Conservation (phyloP, 2,113 vertebrate genomes). For the Carettochelys insculpta region DNA sequence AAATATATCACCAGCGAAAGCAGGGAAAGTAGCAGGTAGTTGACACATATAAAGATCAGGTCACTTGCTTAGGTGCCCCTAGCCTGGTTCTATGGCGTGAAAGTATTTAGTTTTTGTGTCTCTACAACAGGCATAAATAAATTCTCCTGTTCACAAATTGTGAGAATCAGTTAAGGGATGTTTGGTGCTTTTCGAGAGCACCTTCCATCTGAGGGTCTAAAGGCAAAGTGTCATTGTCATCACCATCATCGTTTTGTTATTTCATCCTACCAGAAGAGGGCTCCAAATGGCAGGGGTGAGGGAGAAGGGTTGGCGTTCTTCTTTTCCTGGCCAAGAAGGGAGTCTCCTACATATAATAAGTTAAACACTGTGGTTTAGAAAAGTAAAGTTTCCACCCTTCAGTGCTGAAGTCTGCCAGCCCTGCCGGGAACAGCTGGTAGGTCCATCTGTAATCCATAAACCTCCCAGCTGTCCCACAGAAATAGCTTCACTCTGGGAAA, state of each 20-base stretch:
- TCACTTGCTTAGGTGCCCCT: not conserved
- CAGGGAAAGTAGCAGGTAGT: not conserved
- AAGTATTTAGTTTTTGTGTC: not conserved
- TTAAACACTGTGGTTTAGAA: slow-evolving; percentile 33
- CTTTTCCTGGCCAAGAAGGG: not conserved
- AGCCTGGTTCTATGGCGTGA: not conserved
- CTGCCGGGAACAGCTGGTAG: slow-evolving; percentile 43
- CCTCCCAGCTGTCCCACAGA: slow-evolving; percentile 8
- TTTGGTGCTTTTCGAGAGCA: not conserved
- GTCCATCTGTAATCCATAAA: slow-evolving; percentile 55
- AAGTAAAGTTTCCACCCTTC: not conserved
- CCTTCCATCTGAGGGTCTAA: no score
- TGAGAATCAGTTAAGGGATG: not conserved
- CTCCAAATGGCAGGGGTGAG: slow-evolving; percentile 1
- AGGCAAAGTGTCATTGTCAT: accelerated
- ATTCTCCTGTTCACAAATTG: not conserved
- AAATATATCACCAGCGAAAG: no score
- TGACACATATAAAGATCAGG: not conserved
- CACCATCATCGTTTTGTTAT: not conserved
- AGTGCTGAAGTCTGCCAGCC: slow-evolving; percentile 21
- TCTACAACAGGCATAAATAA: not conserved
- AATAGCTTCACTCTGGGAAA: slow-evolving; percentile 11
- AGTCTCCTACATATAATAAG: slow-evolving; percentile 9
- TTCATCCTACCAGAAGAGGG: not conserved
- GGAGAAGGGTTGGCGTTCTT: not conserved